Conservation (phyloP, 2,888 invertebrate genomes). For the Sinhomidia bicolor region DNA sequence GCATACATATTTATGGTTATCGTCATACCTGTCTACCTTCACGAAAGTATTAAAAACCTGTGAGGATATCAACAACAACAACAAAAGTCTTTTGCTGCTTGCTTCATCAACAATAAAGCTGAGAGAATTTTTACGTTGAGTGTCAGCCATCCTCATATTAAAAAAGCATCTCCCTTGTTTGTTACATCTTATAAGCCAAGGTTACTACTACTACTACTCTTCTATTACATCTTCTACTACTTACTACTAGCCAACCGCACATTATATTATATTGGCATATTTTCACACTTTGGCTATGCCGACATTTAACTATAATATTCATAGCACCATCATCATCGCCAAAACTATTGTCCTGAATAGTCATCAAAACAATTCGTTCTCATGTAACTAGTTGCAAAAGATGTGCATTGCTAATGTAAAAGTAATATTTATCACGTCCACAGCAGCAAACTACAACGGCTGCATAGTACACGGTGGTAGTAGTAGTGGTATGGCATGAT, state of each 20-base stretch:
- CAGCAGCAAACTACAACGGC: no score
- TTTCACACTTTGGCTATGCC: conserved; percentile 62
- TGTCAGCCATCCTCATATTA: background rate
- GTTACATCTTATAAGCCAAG: conserved; percentile 45
- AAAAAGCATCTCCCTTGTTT: background rate
- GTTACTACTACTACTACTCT: conserved; percentile 38
- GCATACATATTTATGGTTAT: background rate
- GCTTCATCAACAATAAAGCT: conserved; percentile 16
- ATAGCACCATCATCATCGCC: no score
- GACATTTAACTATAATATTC: background rate
- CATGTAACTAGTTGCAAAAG: background rate
- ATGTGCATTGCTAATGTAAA: conserved; percentile 37
- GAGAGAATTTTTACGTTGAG: background rate
- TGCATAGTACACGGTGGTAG: no score
- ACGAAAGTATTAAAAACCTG: conserved; percentile 18
- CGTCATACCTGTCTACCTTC: conserved; percentile 56
- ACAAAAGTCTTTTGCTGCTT: conserved; percentile 8
- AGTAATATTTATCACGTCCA: background rate
- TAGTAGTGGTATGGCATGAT: no score
- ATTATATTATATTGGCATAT: conserved; percentile 62
- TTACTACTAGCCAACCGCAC: no score
- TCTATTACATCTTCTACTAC: no score
- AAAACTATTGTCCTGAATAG: conserved; percentile 54
- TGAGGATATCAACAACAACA: background rate
- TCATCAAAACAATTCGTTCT: conserved; percentile 32